Base-by-base conservation (phyloP, 1,140 invertebrate genomes). In the Sycophaga agraensis region DNA sequence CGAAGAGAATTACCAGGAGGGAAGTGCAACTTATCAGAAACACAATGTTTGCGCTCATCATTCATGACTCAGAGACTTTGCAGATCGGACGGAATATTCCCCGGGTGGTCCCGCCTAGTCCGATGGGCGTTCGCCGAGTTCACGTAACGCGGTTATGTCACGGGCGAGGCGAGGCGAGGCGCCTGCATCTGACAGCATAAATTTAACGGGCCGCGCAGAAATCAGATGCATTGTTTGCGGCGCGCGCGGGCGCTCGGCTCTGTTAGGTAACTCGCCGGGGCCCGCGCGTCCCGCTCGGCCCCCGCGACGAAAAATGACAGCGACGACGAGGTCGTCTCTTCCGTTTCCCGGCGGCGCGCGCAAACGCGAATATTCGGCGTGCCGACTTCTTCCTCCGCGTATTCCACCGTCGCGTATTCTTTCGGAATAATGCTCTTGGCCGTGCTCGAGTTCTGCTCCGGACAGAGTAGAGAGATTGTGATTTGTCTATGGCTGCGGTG, bases 71-170 rank as follows among this genome's bases (percentile, higher is more conserved):
- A 14, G 3, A 24, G 31, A 22, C 28, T 45, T 6, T 1, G 9
- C 22, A 28, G 21, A 31, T 31, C 11, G 11, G 4, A 31, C 28
- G 28, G 28, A n/a, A n/a, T n/a, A n/a, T n/a, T n/a, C n/a, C n/a
- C n/a, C n/a, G n/a, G 28, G 5, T 11, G 37, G 16, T 26, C 21
- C 24, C 35, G 5, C 34, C n/a, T n/a, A n/a, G n/a, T 21, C 12
- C 24, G 14, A 28, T 37, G 39, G 58, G 39, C 34, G 40, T 35
- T 35, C 21, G 21, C 24, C n/a, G n/a, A 46, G 68, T 69, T 76
- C 65, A 74, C 71, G 74, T 78, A 78, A 80, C 69, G 57, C 68
- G 50, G 74, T 80, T 78, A 78, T 71, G 70, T 78, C 76, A 78
- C 67, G 71, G n/a, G 40, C 11, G 28, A 28, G 46, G 46, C 26